These are phyloP conservation scores for Megalops cyprinoides DNA, from an alignment of 2,797 vertebrate genomes.

Conservation along the genomic window DNA sequence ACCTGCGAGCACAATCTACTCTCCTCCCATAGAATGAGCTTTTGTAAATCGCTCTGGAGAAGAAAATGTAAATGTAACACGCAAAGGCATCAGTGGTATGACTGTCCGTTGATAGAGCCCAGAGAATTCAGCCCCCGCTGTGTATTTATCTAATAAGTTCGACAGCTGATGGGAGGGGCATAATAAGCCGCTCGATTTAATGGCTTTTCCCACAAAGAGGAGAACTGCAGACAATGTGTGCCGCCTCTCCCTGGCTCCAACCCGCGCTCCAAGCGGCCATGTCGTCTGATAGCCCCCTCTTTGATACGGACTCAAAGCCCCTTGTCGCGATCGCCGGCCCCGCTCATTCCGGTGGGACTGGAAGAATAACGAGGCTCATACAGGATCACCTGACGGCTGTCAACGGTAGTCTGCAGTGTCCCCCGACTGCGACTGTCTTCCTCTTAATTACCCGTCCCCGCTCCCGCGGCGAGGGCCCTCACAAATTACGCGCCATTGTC, in stretches of 20 bases:
- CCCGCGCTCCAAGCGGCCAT: slow-evolving; percentile 30
- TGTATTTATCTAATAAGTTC: slow-evolving; percentile 39
- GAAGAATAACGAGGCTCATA: slow-evolving; percentile 51
- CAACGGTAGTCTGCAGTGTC: slow-evolving; percentile 51
- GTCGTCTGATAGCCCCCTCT: slow-evolving; percentile 32
- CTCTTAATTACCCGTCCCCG: slow-evolving; percentile 58
- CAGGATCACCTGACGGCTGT: slow-evolving; percentile 56
- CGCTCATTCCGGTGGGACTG: slow-evolving; percentile 44
- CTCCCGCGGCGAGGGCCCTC: slow-evolving; percentile 51
- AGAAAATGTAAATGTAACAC: too few species aligned
- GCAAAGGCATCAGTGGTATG: not conserved
- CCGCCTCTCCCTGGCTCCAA: slow-evolving; percentile 36
- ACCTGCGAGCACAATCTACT: too few species aligned
- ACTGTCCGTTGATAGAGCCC: not conserved
- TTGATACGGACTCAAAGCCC: slow-evolving; percentile 44
- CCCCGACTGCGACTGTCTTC: slow-evolving; percentile 48
- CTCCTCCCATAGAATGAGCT: too few species aligned
- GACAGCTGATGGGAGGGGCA: slow-evolving; percentile 41
- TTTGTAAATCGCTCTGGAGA: too few species aligned
- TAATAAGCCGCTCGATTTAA: slow-evolving; percentile 47
- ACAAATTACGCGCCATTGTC: slow-evolving; percentile 62
- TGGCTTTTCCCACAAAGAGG: slow-evolving; percentile 51
- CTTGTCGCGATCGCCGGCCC: slow-evolving; percentile 39
- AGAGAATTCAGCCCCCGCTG: slow-evolving; percentile 12
- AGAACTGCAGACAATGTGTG: slow-evolving; percentile 37